These are phyloP conservation scores for Morpho achilles DNA, from an alignment of 2,888 invertebrate species.

Conservation along the genomic window DNA sequence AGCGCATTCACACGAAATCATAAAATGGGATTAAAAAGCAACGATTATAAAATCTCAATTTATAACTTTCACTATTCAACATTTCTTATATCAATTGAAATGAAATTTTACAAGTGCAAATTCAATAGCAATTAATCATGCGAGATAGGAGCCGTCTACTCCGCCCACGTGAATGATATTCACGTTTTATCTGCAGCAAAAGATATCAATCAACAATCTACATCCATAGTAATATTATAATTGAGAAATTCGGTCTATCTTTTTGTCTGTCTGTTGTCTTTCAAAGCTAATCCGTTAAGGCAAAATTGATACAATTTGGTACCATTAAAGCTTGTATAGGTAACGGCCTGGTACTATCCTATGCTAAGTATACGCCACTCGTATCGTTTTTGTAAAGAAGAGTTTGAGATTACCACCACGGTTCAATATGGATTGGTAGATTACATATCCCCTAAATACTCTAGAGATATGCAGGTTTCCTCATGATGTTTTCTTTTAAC, in stretches of 20 bases:
- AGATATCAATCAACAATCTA: neutral
- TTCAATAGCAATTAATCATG: conserved; percentile 55
- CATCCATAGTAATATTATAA: neutral
- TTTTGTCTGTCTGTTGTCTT: too few relatives aligned
- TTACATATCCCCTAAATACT: neutral
- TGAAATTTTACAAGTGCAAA: conserved; percentile 31
- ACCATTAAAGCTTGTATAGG: too few relatives aligned
- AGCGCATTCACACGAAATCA: too few relatives aligned
- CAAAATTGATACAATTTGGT: too few relatives aligned
- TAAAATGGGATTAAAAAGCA: too few relatives aligned
- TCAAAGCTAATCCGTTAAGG: too few relatives aligned
- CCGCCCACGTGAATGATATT: conserved; percentile 35
- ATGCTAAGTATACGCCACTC: too few relatives aligned
- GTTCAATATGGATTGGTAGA: neutral
- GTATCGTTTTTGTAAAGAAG: too few relatives aligned
- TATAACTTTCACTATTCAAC: conserved; percentile 22
- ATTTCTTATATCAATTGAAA: conserved; percentile 11
- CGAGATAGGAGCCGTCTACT: conserved; percentile 36
- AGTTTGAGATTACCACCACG: neutral
- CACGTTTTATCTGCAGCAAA: neutral
- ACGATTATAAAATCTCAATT: too few relatives aligned
- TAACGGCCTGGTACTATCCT: too few relatives aligned
- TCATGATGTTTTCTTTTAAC: neutral
- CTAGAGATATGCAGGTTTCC: neutral
- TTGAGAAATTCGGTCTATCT: neutral